Conservation (phyloP, 2,888 invertebrate species). For the Gerris lacustris region DNA sequence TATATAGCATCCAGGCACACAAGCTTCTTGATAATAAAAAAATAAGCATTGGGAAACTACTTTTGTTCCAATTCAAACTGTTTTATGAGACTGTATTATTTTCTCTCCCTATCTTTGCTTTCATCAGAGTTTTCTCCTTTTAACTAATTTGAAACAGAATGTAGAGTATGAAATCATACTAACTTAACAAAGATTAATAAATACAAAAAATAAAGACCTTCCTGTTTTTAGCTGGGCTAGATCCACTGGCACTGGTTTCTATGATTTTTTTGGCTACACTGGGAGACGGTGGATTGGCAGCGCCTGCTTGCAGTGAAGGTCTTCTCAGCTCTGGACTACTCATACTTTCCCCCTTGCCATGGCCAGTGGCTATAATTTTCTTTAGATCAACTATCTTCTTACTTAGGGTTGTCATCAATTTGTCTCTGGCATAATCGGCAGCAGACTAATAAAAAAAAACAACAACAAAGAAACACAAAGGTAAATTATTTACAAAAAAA, state of each 20-base stretch:
- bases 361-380: constrained; percentile 46
- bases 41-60: too few relatives aligned
- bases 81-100: too few relatives aligned
- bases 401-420: constrained; percentile 65
- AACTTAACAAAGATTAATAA: too few relatives aligned
- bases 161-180: too few relatives aligned
- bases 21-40: too few relatives aligned
- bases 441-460: constrained; percentile 49
- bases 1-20: too few relatives aligned
- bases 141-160: too few relatives aligned
- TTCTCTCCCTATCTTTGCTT: too few relatives aligned
- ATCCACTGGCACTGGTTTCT: not conserved
- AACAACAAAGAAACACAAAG: not conserved
- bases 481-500: too few relatives aligned
- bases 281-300: constrained; percentile 3
- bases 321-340: constrained; percentile 56
- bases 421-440: constrained; percentile 81
- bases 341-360: constrained; percentile 41
- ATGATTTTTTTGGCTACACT: constrained; percentile 10
- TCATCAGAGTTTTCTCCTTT: too few relatives aligned
- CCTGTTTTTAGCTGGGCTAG: not conserved
- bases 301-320: constrained; percentile 17
- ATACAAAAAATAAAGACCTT: not conserved
- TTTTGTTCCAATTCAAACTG: too few relatives aligned
- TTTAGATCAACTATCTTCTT: constrained; percentile 63